phyloP scores from a whole-genome alignment of 2,797 vertebrate species.

The Pteronotus mesoamericanus region DNA sequence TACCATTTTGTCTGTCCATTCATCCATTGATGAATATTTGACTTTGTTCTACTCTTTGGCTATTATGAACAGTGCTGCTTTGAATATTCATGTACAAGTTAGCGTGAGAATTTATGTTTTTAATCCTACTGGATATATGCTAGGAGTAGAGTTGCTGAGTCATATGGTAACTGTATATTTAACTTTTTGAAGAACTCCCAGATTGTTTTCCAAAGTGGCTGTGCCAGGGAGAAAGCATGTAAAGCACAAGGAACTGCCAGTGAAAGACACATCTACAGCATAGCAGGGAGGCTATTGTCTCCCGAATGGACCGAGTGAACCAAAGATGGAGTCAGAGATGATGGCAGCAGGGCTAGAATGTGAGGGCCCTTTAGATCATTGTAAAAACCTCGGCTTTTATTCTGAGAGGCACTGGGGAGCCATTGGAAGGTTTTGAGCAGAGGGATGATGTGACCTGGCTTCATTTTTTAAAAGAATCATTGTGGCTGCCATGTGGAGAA shows the following conservation, averaged over 20 bases:
- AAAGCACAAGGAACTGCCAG: background rate
- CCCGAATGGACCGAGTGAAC: background rate
- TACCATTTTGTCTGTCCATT: no score
- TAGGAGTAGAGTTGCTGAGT: background rate
- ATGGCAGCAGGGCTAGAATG: background rate
- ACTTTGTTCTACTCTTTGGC: background rate
- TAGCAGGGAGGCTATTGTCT: background rate
- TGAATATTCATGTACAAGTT: background rate
- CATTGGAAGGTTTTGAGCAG: background rate
- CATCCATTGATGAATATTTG: background rate
- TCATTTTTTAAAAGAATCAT: background rate
- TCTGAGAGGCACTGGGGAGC: background rate
- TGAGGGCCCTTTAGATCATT: background rate
- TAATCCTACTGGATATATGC: background rate
- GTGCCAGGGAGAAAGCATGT: background rate
- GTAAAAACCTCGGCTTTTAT: background rate
- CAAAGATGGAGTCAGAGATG: background rate
- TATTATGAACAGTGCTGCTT: background rate
- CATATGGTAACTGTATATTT: background rate
- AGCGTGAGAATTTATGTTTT: background rate
- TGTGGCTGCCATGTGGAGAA: background rate
- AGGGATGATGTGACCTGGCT: background rate
- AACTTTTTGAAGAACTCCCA: background rate
- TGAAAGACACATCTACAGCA: background rate
- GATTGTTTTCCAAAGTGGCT: background rate